Evolutionary conservation across 2,797 vertebrate genomes (phyloP).

Genomic region (Spea hammondii): DNA sequence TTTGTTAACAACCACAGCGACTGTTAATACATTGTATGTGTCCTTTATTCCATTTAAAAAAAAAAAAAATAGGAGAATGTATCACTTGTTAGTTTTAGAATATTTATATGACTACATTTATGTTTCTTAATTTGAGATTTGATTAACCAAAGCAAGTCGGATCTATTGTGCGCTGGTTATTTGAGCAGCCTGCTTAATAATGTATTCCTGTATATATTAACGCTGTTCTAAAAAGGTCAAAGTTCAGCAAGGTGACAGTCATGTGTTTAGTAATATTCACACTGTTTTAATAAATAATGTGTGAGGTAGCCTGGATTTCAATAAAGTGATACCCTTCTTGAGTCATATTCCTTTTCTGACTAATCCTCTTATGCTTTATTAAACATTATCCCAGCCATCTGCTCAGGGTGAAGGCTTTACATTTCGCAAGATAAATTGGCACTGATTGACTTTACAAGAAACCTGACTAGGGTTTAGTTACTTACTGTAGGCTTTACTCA

Average conservation of each 20-base stretch:
- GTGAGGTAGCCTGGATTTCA: slow-evolving; percentile 69
- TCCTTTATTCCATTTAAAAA: no score
- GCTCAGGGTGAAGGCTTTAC: slow-evolving; percentile 65
- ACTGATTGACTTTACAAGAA: slow-evolving; percentile 69
- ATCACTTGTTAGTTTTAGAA: slow-evolving; percentile 55
- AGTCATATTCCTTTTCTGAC: slow-evolving; percentile 57
- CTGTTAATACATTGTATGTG: no score
- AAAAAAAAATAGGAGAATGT: slow-evolving; percentile 18
- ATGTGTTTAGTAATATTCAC: slow-evolving; percentile 63
- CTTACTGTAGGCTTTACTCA: slow-evolving; percentile 68
- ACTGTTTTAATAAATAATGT: slow-evolving; percentile 65
- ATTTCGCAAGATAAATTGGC: slow-evolving; percentile 64
- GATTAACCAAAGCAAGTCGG: slow-evolving; percentile 56
- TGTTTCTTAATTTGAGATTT: slow-evolving; percentile 66
- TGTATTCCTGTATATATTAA: slow-evolving; percentile 52
- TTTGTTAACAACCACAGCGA: no score
- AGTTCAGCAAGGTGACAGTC: slow-evolving; percentile 58
- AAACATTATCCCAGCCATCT: slow-evolving; percentile 79
- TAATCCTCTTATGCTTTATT: slow-evolving; percentile 74
- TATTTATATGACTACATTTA: slow-evolving; percentile 45
- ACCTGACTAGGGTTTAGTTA: slow-evolving; percentile 68
- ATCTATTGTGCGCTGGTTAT: slow-evolving; percentile 57
- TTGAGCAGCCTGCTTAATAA: slow-evolving; percentile 56
- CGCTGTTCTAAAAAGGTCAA: slow-evolving; percentile 58
- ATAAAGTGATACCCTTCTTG: slow-evolving; percentile 63